Conservation (phyloP, 2,797 vertebrate species). For the Phoebastria nigripes region DNA sequence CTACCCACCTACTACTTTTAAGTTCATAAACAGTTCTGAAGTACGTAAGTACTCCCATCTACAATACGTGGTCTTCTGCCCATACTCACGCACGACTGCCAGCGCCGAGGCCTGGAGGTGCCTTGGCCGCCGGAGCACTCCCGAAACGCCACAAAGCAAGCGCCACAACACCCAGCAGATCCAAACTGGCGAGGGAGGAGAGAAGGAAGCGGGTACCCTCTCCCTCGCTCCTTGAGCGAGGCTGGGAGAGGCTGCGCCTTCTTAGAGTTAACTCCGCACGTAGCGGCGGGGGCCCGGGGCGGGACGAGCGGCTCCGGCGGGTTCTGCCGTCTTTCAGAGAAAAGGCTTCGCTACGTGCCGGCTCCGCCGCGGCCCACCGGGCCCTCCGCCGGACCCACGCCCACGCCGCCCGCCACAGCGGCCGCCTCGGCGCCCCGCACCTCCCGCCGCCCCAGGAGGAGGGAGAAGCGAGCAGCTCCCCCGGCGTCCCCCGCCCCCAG, state of each 20-base stretch:
- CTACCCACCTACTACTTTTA: not conserved
- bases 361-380: not conserved
- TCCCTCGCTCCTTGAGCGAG: fast-evolving
- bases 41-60: fast-evolving
- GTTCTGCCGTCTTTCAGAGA: fast-evolving
- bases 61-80: fast-evolving
- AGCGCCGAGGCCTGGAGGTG: not conserved
- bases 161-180: not conserved
- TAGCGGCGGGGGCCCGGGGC: not conserved
- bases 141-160: not conserved
- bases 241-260: not conserved
- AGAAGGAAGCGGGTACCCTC: fast-evolving
- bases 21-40: fast-evolving
- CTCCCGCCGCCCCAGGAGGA: not conserved
- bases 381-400: not conserved
- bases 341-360: not conserved
- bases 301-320: too few relatives aligned
- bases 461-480: too few relatives aligned
- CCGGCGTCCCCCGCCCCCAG: not conserved
- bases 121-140: not conserved
- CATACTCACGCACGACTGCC: fast-evolving
- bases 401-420: not conserved
- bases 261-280: not conserved
- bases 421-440: not conserved
- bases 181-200: fast-evolving